These are phyloP conservation scores for Sylvicola fuscatus DNA, from an alignment of 2,888 invertebrate genomes.

Conservation along the genomic window DNA sequence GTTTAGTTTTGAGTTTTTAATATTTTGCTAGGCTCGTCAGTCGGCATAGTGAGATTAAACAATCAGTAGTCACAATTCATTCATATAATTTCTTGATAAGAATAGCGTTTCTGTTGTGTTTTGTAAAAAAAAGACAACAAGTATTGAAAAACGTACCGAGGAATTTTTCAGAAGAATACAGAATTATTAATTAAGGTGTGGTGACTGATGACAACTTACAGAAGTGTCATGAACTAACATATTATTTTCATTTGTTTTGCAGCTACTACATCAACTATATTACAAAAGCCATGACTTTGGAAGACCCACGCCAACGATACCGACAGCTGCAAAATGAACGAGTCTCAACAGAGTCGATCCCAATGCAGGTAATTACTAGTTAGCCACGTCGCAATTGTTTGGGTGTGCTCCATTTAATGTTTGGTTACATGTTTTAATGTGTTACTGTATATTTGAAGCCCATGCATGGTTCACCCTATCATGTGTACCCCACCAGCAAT, in stretches of 20 bases:
- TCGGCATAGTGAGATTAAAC: background rate
- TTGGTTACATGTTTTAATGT: background rate
- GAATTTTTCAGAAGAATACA: too few species aligned
- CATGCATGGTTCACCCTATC: slow-evolving; percentile 47
- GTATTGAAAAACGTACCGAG: too few species aligned
- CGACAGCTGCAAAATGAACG: slow-evolving; percentile 29
- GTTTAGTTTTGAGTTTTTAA: too few species aligned
- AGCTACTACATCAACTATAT: slow-evolving; percentile 60
- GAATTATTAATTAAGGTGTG: too few species aligned
- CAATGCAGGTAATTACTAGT: slow-evolving; percentile 33
- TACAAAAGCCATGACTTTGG: slow-evolving; percentile 53
- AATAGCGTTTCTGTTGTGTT: too few species aligned
- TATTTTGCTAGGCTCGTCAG: too few species aligned
- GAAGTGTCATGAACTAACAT: too few species aligned
- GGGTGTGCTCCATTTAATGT: background rate
- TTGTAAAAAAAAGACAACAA: too few species aligned
- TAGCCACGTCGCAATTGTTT: background rate
- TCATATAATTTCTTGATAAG: too few species aligned
- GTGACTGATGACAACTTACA: too few species aligned
- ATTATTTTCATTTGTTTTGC: too few species aligned
- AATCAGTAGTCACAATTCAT: background rate
- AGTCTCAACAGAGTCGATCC: slow-evolving; percentile 34
- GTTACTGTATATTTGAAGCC: slow-evolving; percentile 20
- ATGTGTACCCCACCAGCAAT: slow-evolving; percentile 45
- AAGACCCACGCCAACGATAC: slow-evolving; percentile 46